phyloP scores from a whole-genome alignment of 2,797 vertebrate genomes.

The Mallotus villosus region DNA sequence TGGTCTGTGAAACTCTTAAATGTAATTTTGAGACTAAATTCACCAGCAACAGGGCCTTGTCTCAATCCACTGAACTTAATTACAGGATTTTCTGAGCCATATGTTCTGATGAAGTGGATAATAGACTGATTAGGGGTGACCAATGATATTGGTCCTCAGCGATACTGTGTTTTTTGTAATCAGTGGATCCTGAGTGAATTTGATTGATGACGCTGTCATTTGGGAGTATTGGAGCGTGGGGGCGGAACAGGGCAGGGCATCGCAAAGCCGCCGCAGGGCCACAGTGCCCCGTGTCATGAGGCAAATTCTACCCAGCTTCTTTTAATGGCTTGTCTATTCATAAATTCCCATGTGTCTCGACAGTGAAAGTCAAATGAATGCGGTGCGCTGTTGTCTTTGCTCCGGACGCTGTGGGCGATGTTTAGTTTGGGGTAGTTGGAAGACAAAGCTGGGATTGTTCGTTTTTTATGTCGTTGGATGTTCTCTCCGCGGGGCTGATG shows the following conservation, averaged over 20 bases:
- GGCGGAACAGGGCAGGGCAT: slow-evolving; percentile 53
- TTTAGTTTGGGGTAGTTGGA: too few relatives aligned
- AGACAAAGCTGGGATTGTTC: too few relatives aligned
- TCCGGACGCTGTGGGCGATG: neutral
- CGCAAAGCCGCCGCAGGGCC: slow-evolving; percentile 18
- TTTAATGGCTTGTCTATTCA: slow-evolving; percentile 2
- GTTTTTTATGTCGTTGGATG: too few relatives aligned
- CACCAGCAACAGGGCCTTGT: neutral
- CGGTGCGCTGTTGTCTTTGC: neutral
- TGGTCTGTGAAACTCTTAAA: neutral
- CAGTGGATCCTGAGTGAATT: slow-evolving; percentile 41
- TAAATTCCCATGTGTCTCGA: neutral
- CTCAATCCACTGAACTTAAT: slow-evolving; percentile 4
- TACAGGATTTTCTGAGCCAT: slow-evolving; percentile 7
- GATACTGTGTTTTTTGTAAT: slow-evolving; percentile 43
- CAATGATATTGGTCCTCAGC: slow-evolving; percentile 36
- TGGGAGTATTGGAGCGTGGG: slow-evolving; percentile 50
- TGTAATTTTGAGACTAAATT: neutral
- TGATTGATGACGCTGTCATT: slow-evolving; percentile 64
- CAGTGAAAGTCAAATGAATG: neutral
- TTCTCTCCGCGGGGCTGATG: too few relatives aligned
- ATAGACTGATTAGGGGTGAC: slow-evolving; percentile 52
- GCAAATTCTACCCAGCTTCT: neutral
- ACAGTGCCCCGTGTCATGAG: neutral
- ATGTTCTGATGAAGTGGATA: slow-evolving; percentile 53